phyloP scores from a whole-genome alignment of 1,140 invertebrate species.

The Coptotermes formosanus region DNA sequence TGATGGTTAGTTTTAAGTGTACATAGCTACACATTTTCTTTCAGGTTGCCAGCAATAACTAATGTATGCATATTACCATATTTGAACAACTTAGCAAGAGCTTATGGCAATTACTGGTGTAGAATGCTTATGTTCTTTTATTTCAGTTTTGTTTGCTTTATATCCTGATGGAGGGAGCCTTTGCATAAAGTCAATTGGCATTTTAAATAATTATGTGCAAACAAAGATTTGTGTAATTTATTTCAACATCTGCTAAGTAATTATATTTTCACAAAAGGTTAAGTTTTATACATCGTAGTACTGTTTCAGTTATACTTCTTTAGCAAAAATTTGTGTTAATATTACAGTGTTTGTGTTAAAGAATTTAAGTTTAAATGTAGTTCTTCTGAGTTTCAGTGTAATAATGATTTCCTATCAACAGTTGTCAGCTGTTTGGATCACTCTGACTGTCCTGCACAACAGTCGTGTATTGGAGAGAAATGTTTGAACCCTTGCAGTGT shows the following conservation, averaged over 20 bases:
- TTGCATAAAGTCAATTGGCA: no score
- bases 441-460: conserved; percentile 67
- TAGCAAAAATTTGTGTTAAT: background rate
- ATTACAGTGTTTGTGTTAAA: background rate
- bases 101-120: conserved; percentile 2
- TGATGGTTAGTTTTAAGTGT: background rate
- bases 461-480: conserved; percentile 73
- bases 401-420: conserved; percentile 38
- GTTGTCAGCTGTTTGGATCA: conserved; percentile 69
- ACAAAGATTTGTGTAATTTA: background rate
- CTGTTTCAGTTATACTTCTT: background rate
- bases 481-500: conserved; percentile 73
- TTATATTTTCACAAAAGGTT: no score
- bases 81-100: background rate
- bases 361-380: background rate
- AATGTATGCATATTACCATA: background rate
- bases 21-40: background rate
- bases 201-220: no score
- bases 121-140: conserved; percentile 3
- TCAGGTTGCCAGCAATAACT: background rate
- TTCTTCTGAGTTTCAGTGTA: background rate
- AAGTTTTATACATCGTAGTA: background rate
- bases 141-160: conserved; percentile 7
- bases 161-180: background rate
- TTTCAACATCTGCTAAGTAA: no score